phyloP scores from a whole-genome alignment of 2,797 vertebrate genomes.

The Esox lucius region DNA sequence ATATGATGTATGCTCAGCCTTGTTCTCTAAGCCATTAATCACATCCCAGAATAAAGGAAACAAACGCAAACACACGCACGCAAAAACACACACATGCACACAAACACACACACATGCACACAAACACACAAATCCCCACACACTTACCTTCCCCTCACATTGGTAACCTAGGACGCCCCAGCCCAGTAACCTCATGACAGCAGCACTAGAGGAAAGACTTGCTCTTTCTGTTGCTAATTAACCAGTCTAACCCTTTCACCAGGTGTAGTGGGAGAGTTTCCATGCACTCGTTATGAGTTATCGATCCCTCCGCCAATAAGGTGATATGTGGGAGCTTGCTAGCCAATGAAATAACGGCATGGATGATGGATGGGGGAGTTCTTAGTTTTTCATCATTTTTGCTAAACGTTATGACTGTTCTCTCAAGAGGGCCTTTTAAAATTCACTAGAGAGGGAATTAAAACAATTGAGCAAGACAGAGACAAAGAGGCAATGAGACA shows the following conservation, averaged over 20 bases:
- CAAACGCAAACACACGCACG: conserved; percentile 23
- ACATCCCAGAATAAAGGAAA: conserved; percentile 83
- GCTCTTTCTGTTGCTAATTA: conserved; percentile 85
- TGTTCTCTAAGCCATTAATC: conserved; percentile 87
- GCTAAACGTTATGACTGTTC: too few species aligned
- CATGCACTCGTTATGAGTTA: conserved; percentile 33
- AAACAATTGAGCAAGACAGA: conserved; percentile 8
- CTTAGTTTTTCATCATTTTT: too few species aligned
- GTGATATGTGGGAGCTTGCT: conserved; percentile 16
- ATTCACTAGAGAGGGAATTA: background rate
- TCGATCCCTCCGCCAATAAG: conserved; percentile 57
- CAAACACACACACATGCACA: too few species aligned
- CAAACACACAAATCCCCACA: background rate
- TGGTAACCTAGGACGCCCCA: conserved; percentile 83
- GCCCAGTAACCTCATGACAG: conserved; percentile 82
- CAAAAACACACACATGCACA: too few species aligned
- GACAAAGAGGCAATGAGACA: conserved; percentile 3
- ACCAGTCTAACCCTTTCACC: conserved; percentile 78
- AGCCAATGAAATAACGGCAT: conserved; percentile 29
- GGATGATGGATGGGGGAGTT: too few species aligned
- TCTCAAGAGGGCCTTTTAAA: too few species aligned
- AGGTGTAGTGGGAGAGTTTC: conserved; percentile 73
- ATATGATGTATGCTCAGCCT: conserved; percentile 90
- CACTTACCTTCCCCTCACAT: conserved; percentile 57
- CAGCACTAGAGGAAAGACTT: conserved; percentile 77